Percentiles rank a stretch among this genome's conserved stretches.
Conservation (phyloP, 2,797 vertebrate species). For the Hirundo rustica region DNA sequence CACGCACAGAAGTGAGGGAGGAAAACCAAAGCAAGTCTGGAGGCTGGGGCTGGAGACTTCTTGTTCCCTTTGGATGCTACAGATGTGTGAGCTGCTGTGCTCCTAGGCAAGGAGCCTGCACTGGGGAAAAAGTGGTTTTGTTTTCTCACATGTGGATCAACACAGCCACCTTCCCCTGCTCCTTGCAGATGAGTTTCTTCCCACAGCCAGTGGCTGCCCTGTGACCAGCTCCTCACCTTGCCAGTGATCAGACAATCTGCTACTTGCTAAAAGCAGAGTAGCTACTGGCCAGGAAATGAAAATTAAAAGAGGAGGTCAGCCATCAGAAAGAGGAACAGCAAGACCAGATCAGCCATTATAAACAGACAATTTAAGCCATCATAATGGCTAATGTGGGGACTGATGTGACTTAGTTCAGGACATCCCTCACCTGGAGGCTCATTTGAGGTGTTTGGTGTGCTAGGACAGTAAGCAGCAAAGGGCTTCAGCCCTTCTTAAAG, state of each 20-base stretch:
- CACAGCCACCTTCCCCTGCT: background rate
- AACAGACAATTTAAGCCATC: background rate
- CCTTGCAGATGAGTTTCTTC: background rate
- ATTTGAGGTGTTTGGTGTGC: background rate
- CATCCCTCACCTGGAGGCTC: background rate
- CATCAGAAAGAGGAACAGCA: background rate
- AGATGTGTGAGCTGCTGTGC: background rate
- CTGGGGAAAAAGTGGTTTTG: background rate
- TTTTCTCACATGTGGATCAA: background rate
- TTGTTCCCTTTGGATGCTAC: background rate
- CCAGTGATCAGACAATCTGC: background rate
- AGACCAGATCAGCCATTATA: background rate
- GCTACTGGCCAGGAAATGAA: background rate
- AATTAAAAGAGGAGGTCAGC: background rate
- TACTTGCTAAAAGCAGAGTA: background rate
- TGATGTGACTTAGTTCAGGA: background rate
- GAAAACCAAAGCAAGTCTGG: background rate
- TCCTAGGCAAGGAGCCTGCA: background rate
- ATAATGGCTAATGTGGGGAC: background rate
- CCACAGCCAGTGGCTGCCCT: background rate
- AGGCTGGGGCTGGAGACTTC: background rate
- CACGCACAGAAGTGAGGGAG: rapidly evolving
- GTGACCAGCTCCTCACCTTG: background rate
- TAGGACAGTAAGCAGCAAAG: background rate
- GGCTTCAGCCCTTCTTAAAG: background rate